Base-by-base conservation (phyloP, 2,888 invertebrate species). In the Raillietiella orientalis region DNA sequence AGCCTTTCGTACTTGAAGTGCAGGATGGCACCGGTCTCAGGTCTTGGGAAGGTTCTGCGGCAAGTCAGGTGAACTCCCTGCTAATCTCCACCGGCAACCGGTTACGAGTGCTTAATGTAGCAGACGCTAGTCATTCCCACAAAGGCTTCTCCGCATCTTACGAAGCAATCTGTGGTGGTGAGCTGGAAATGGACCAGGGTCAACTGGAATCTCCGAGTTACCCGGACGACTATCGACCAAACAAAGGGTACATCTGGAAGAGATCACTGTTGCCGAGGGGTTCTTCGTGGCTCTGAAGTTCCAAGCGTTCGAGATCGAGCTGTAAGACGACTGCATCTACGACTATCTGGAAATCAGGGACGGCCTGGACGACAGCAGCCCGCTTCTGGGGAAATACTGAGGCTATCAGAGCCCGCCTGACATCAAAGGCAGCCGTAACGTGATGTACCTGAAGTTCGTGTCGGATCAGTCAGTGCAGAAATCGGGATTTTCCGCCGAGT, bases 391-490 rank as follows among this genome's bases (percentile, higher is more conserved):
- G 22, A 70, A 74, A 39, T 82, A 71, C 49, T 93, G 93, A 45
- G 90, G 90, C 4, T 79, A 87, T 47, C 82, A 82, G 48, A 61
- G 75, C 30, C 90, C 90, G 2, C 66, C 71, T 2, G 79, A 84
- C 42, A 69, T 90, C 38, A 71, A 79, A 38, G 84, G 87, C 2
- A 69, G 71, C 4, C 66, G 71, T 19, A 87, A 84, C 50, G 66
- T 74, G 41, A 58, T 93, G 38, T 59, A 71, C 33, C 72, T 93
- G 25, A 79, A 84, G 47, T 96, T 96, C 49, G 71, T 82, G 28
- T 90, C 90, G 4, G 93, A 96, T 47, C 67, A 71, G 28, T 82
- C 87, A 1, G 90, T 96, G 2, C 84, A 90, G 46, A 93, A 93
- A 44, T 72, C 75, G 1, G 96, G 96, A 14, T 96, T 96, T 50